Percentiles rank a stretch among this genome's conserved stretches.
phyloP scores from a whole-genome alignment of 2,888 invertebrate species.

The Watsonalla binaria region DNA sequence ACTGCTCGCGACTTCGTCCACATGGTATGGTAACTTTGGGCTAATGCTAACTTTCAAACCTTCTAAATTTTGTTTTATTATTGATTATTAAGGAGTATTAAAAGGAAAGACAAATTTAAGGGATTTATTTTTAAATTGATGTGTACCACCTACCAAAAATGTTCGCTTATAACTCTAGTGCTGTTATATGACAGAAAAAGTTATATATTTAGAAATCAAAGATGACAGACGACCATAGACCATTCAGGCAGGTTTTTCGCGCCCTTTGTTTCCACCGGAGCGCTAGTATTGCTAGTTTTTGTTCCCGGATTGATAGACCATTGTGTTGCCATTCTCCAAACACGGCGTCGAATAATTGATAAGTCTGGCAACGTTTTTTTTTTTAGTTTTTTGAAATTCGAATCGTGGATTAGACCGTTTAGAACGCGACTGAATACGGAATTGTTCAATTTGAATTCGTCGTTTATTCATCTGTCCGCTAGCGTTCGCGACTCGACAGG shows the following conservation, averaged over 20 bases:
- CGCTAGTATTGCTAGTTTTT: conserved; percentile 62
- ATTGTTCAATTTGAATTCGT: conserved; percentile 24
- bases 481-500: conserved; percentile 11
- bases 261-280: conserved; percentile 45
- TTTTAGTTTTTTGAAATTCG: conserved; percentile 37
- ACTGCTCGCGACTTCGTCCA: too few species aligned
- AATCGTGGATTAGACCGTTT: conserved; percentile 57
- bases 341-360: conserved; percentile 66
- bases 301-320: conserved; percentile 61
- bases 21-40: too few species aligned
- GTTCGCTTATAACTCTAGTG: too few species aligned
- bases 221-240: background rate
- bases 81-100: too few species aligned
- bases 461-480: conserved; percentile 27
- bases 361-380: conserved; percentile 32
- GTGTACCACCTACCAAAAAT: too few species aligned
- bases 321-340: conserved; percentile 67
- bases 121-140: too few species aligned
- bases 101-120: too few species aligned
- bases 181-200: too few species aligned
- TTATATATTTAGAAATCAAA: background rate
- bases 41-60: too few species aligned
- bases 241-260: conserved; percentile 20
- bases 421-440: conserved; percentile 22
- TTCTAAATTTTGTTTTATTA: too few species aligned